Evolutionary conservation across 2,888 invertebrate genomes (phyloP).

Genomic region (Malacosoma neustria): DNA sequence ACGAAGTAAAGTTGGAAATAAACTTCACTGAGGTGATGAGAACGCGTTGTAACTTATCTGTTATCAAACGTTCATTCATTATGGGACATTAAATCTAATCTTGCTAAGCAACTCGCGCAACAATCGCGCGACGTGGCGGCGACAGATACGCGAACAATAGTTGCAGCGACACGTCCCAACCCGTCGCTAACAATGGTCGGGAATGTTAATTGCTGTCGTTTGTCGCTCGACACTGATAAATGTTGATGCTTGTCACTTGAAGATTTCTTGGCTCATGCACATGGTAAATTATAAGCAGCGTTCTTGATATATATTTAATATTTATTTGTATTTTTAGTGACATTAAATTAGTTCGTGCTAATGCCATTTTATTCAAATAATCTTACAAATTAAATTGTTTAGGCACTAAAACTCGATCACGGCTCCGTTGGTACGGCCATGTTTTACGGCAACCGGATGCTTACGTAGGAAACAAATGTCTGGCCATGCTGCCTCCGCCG

Average conservation of each 20-base stretch:
- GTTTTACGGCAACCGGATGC: no score
- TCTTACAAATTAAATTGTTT: no score
- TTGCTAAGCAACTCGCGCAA: neutral
- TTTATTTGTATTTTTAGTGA: no score
- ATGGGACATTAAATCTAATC: neutral
- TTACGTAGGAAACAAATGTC: no score
- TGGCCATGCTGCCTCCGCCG: no score
- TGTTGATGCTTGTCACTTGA: constrained; percentile 60
- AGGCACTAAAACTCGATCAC: no score
- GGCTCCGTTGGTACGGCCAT: no score
- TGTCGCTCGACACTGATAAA: constrained; percentile 66
- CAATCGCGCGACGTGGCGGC: constrained; percentile 12
- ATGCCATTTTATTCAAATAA: no score
- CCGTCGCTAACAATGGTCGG: constrained; percentile 46
- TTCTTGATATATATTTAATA: no score
- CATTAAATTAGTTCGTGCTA: no score
- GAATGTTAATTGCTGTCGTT: constrained; percentile 71
- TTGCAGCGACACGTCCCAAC: constrained; percentile 24
- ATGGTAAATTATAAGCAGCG: constrained; percentile 15
- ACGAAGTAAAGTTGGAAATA: neutral
- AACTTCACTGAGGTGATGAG: neutral
- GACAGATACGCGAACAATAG: constrained; percentile 16
- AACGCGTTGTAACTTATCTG: no score
- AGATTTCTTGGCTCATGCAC: constrained; percentile 42
- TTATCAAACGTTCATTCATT: neutral